Evolutionary conservation across 1,140 invertebrate genomes (phyloP).

Genomic region (Macrocentrus cingulum): DNA sequence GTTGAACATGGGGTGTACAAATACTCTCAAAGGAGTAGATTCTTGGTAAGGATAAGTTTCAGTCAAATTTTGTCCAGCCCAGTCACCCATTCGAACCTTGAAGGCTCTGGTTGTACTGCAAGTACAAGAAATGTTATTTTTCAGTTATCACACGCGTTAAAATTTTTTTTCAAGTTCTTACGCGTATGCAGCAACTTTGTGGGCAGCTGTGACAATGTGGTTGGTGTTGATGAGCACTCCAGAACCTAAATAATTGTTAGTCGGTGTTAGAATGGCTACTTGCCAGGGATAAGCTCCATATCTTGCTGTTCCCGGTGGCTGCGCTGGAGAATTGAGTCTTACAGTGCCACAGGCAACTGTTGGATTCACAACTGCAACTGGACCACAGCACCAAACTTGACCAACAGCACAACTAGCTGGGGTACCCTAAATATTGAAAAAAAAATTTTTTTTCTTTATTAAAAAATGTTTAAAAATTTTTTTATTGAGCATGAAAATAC

Average conservation of each 20-base stretch:
- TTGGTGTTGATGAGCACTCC: conserved; percentile 66
- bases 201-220: conserved; percentile 70
- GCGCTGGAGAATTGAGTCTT: conserved; percentile 45
- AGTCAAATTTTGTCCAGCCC: conserved; percentile 64
- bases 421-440: neutral
- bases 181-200: conserved; percentile 65
- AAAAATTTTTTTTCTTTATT: too few relatives aligned
- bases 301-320: conserved; percentile 57
- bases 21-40: conserved; percentile 60
- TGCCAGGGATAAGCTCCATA: conserved; percentile 64
- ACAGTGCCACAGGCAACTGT: conserved; percentile 46
- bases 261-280: conserved; percentile 54
- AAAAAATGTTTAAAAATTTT: too few relatives aligned
- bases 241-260: conserved; percentile 67
- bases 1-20: conserved; percentile 68
- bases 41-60: conserved; percentile 67
- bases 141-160: neutral
- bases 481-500: neutral
- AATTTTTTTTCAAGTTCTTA: conserved; percentile 50
- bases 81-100: conserved; percentile 71
- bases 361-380: conserved; percentile 29
- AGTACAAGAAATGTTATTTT: neutral
- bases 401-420: conserved; percentile 46
- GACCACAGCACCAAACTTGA: conserved; percentile 55
- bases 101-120: conserved; percentile 34